Percentiles rank a stretch among this genome's conserved stretches.
Evolutionary conservation across 2,113 vertebrate species (phyloP).

Genomic region (Papio anubis): DNA sequence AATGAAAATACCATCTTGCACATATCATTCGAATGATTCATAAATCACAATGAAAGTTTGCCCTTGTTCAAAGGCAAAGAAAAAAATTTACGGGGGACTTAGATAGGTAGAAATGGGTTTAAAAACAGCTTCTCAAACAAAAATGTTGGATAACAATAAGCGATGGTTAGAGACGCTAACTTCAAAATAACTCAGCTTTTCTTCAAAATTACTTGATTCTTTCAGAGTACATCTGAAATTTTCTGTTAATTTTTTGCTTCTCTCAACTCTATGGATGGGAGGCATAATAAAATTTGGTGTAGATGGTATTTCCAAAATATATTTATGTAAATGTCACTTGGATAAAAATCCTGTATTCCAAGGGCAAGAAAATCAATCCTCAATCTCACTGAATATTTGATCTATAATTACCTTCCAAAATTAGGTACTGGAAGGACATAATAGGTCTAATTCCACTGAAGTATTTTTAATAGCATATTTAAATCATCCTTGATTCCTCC

Average conservation of each 20-base stretch:
- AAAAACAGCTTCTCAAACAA: conserved; percentile 43
- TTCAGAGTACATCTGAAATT: neutral
- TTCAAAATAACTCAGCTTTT: conserved; percentile 8
- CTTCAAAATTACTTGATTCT: neutral
- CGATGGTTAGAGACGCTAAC: neutral
- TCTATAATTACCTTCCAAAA: conserved; percentile 27
- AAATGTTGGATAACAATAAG: neutral
- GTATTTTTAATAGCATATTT: conserved; percentile 43
- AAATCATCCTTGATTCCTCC: conserved; percentile 13
- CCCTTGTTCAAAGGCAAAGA: conserved; percentile 63
- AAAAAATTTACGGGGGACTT: neutral
- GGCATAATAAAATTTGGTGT: neutral
- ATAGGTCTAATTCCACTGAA: conserved; percentile 8
- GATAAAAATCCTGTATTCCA: neutral
- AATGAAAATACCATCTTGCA: conserved; percentile 58
- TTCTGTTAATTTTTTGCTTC: conserved; percentile 10
- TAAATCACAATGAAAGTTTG: conserved; percentile 48
- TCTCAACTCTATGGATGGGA: neutral
- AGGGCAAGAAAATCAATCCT: conserved; percentile 19
- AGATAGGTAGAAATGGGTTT: neutral
- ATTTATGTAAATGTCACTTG: conserved; percentile 19
- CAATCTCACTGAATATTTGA: neutral
- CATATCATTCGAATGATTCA: conserved; percentile 67
- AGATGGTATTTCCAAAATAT: neutral
- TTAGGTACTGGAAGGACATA: neutral